Evolutionary conservation across 1,140 invertebrate species (phyloP).

Genomic region (Rhagoletis zephyria): DNA sequence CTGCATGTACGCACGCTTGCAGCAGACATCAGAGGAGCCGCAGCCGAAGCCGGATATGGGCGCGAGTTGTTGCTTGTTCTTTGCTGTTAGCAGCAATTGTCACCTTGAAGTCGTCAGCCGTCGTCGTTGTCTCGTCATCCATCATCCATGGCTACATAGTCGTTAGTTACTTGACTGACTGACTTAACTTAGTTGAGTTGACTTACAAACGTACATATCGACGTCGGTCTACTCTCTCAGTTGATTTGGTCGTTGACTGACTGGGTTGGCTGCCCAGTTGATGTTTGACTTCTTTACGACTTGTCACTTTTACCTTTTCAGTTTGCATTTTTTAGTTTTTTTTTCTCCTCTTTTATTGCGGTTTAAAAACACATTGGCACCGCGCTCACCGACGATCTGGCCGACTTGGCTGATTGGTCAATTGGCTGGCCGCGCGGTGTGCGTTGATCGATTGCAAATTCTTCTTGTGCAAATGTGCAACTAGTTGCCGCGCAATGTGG

Average conservation of each 20-base stretch:
- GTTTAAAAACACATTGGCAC: not conserved
- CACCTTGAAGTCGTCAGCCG: not conserved
- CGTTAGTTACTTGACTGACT: not conserved
- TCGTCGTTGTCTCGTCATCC: too few relatives aligned
- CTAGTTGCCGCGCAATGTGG: not conserved
- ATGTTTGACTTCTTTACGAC: slow-evolving; percentile 42
- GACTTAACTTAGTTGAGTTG: not conserved
- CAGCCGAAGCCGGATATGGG: slow-evolving; percentile 31
- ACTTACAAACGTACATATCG: not conserved
- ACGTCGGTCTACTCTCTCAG: not conserved
- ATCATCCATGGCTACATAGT: not conserved
- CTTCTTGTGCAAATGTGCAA: slow-evolving; percentile 16
- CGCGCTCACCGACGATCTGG: too few relatives aligned
- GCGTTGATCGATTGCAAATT: slow-evolving; percentile 22
- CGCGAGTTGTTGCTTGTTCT: not conserved
- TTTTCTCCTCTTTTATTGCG: not conserved
- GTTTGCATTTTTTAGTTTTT: not conserved
- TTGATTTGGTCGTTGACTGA: slow-evolving; percentile 20
- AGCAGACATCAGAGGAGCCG: not conserved
- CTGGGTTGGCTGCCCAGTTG: not conserved
- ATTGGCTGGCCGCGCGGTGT: not conserved
- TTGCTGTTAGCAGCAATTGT: slow-evolving; percentile 30
- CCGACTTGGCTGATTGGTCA: not conserved
- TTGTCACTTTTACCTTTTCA: slow-evolving; percentile 36
- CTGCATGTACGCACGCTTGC: not conserved